Percentiles rank a stretch among this genome's conserved stretches.
Evolutionary conservation across 1,140 invertebrate species (phyloP).

Genomic region (Cyphomyrmex costatus): DNA sequence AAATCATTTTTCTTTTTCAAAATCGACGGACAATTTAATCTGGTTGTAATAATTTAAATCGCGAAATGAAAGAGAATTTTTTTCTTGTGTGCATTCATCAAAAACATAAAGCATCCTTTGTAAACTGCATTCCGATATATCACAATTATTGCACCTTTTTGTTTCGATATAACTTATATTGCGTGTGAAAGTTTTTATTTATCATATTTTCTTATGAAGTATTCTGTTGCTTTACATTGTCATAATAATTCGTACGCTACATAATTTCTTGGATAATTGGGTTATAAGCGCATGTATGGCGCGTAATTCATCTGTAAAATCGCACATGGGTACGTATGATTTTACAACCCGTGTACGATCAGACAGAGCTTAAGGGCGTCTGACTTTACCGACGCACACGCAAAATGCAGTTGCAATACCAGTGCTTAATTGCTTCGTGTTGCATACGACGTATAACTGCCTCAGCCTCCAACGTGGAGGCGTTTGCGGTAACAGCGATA

Average conservation of each 20-base stretch:
- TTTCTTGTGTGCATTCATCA: neutral
- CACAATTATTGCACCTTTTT: neutral
- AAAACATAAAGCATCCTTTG: neutral
- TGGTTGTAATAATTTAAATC: neutral
- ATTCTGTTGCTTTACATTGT: neutral
- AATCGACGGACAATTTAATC: neutral
- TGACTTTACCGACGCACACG: constrained; percentile 20
- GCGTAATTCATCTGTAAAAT: neutral
- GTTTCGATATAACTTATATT: neutral
- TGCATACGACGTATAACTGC: constrained; percentile 34
- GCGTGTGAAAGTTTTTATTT: neutral
- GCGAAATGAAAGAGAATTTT: neutral
- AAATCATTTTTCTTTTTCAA: neutral
- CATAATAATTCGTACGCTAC: neutral
- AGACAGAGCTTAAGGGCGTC: neutral
- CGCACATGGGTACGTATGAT: neutral
- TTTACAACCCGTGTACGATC: constrained; percentile 30
- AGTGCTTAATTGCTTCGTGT: constrained; percentile 62
- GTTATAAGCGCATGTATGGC: neutral
- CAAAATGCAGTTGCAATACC: constrained; percentile 46
- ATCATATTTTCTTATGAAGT: neutral
- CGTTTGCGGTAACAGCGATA: constrained; percentile 56
- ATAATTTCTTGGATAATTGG: neutral
- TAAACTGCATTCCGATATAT: neutral
- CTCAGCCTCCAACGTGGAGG: constrained; percentile 38